Percentiles rank a stretch among this genome's conserved stretches.
These are phyloP conservation scores for Ladona fulva DNA, from an alignment of 1,140 invertebrate species.

Conservation along the genomic window DNA sequence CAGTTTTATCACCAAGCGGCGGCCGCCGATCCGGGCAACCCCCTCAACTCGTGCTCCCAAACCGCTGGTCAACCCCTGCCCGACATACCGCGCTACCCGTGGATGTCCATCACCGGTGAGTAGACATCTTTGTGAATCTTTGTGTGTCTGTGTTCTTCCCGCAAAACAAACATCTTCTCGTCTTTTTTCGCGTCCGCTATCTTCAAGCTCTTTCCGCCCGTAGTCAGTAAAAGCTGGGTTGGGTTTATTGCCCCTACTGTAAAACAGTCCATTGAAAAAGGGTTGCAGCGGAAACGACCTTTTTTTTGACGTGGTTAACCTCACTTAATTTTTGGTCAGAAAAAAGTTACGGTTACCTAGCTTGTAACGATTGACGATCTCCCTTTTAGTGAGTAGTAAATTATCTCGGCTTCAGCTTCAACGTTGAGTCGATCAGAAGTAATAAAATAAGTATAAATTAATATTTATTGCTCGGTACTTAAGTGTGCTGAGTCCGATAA, in stretches of 20 bases:
- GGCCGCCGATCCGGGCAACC: constrained; percentile 47
- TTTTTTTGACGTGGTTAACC: constrained; percentile 6
- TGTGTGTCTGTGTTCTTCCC: background rate
- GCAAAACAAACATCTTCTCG: background rate
- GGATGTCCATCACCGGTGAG: constrained; percentile 95
- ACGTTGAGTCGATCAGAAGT: no score
- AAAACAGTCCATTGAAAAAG: background rate
- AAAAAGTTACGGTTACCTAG: background rate
- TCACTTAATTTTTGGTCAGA: background rate
- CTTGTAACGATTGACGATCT: background rate
- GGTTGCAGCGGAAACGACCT: background rate
- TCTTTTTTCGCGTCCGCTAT: background rate
- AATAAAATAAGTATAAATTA: no score
- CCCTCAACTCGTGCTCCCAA: constrained; percentile 49
- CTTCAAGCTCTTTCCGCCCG: no score
- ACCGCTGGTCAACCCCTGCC: constrained; percentile 63
- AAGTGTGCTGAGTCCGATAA: no score
- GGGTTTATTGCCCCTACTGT: background rate
- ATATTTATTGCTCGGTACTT: no score
- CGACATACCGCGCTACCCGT: constrained; percentile 86
- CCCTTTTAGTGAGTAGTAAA: no score
- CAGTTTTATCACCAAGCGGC: constrained; percentile 82
- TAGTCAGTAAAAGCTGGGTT: no score
- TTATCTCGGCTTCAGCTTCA: no score
- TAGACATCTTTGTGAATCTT: constrained; percentile 23